Conservation (phyloP, 2,797 vertebrate genomes). For the Helicolenus hilgendorfi region DNA sequence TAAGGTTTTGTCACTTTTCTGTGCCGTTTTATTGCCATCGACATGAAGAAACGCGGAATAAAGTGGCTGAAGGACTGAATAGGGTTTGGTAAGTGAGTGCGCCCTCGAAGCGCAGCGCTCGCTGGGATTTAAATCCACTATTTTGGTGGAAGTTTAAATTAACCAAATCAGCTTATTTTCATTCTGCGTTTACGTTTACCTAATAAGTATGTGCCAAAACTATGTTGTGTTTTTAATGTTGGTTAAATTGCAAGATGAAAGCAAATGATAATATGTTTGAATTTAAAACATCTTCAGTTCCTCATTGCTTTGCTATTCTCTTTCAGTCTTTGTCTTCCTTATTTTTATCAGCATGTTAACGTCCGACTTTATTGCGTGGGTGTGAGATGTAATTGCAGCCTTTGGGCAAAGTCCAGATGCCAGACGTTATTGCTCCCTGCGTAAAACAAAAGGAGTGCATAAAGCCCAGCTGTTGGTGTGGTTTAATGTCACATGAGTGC, state of each 20-base stretch:
- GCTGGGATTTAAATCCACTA: slow-evolving; percentile 15
- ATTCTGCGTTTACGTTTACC: not conserved
- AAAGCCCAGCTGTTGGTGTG: slow-evolving; percentile 78
- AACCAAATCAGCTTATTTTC: not conserved
- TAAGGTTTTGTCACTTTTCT: slow-evolving; percentile 13
- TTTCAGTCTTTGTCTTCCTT: not conserved
- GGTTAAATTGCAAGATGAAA: not conserved
- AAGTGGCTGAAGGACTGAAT: slow-evolving; percentile 79
- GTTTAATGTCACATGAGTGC: slow-evolving; percentile 39
- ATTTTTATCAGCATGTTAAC: slow-evolving; percentile 27
- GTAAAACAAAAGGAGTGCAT: slow-evolving; percentile 77
- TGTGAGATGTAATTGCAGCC: slow-evolving; percentile 75
- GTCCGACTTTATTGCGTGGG: slow-evolving; percentile 69
- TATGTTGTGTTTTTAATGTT: not conserved
- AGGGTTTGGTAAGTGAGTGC: slow-evolving; percentile 59
- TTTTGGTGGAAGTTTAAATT: slow-evolving; percentile 31
- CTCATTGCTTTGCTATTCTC: not conserved
- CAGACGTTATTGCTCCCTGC: slow-evolving; percentile 63
- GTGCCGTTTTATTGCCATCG: slow-evolving; percentile 29
- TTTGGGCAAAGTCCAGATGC: slow-evolving; percentile 84
- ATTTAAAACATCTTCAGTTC: not conserved
- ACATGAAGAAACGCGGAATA: slow-evolving; percentile 75
- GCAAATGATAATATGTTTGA: not conserved
- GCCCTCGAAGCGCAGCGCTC: slow-evolving; percentile 33
- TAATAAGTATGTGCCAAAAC: not conserved